phyloP scores from a whole-genome alignment of 2,888 invertebrate genomes.

The Dyspetes luteomarginatus region DNA sequence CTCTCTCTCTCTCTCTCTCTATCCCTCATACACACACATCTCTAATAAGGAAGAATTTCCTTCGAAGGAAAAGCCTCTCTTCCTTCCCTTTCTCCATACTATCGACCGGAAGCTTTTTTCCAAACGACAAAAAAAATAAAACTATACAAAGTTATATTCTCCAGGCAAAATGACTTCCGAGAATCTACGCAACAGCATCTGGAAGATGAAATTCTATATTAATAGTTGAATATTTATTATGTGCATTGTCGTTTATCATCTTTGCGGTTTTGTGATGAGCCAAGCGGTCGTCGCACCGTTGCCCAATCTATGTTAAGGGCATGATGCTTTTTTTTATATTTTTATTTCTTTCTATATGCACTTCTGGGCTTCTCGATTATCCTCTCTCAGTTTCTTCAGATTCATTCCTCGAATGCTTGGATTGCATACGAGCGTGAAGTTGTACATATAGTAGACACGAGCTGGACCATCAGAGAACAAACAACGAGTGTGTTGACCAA shows the following conservation, averaged over 20 bases:
- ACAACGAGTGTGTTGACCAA: constrained; percentile 58
- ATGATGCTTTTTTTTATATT: not conserved
- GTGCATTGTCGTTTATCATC: constrained; percentile 34
- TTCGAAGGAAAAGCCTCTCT: not conserved
- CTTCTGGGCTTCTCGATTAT: constrained; percentile 5
- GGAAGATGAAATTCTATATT: constrained; percentile 26
- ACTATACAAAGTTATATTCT: too few species aligned
- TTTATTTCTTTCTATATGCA: too few species aligned
- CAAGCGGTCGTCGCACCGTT: constrained; percentile 67
- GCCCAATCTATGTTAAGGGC: constrained; percentile 55
- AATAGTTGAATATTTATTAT: constrained; percentile 45
- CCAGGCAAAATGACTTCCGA: constrained; percentile 31
- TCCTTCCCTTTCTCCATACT: not conserved
- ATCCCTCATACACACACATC: constrained; percentile 19
- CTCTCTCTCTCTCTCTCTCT: too few species aligned
- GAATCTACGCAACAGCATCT: not conserved
- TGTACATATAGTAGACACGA: not conserved
- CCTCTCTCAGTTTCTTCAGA: not conserved
- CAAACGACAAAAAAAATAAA: too few species aligned
- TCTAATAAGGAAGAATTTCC: constrained; percentile 6
- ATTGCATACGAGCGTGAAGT: not conserved
- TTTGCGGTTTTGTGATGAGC: constrained; percentile 23
- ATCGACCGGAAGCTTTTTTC: not conserved
- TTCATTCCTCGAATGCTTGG: constrained; percentile 30
- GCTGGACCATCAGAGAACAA: constrained; percentile 38